Base-by-base conservation (phyloP, 2,113 vertebrate genomes). In the Prunella fulvescens region DNA sequence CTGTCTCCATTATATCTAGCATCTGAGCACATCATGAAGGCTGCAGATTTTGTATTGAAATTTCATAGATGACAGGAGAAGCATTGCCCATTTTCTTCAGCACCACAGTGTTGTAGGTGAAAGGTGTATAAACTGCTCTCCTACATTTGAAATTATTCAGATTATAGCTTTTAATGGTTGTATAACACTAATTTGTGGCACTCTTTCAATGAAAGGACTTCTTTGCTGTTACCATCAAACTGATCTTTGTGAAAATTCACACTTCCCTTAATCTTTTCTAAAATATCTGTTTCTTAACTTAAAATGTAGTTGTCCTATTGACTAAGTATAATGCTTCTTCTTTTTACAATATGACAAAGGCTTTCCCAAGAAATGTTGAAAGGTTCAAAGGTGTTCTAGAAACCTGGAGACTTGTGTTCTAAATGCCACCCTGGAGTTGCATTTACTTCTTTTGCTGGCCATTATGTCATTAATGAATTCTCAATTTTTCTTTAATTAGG, bases 401-500 rank as follows among this genome's bases (percentile, higher is more conserved):
- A 93, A 78, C n/a, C 72, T 79, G 95, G 72, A 81, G 53, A 57
- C 48, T 53, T 56, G 79, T 71, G 78, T 78, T 88, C 80, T 95
- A 62, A 91, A 70, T 90, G 81, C 79, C 40, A 81, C 22, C 19
- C 37, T 96, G 94, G 95, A 86, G 54, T 48, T 94, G 67, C 60
- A 23, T 66, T 93, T 82, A 39, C 20, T 86, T 33, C 53, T 61
- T 84, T 37, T 71, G 39, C 37, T 84, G 45, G 10, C 57, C 72
- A 35, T 86, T 66, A 44, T 16, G 14, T 91, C 48, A 62, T 56
- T 97, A 92, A 98, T 78, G 29, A 76, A 48, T 66, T 88, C 86
- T 94, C 90, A 45, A 51, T 94, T 97, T 93, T 94, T 92, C 91
- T 97, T 90, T 81, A 42, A 84, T 85, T 97, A 98, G 98, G 98